Conservation (phyloP, 2,113 vertebrate species). For the Clarias batrachus region DNA sequence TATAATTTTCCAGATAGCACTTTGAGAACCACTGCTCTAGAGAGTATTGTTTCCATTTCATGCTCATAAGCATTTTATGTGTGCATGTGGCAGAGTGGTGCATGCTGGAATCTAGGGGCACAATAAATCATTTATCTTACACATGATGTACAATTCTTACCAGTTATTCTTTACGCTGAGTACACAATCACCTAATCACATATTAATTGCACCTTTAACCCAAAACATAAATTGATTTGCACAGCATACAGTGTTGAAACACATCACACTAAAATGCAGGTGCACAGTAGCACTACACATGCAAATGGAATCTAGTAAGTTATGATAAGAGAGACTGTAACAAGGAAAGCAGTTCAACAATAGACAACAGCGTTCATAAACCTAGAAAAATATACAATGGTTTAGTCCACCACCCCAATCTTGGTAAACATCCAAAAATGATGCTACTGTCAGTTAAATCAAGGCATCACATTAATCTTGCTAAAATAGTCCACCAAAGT, state of each 20-base stretch:
- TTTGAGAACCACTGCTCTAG: background rate
- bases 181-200: background rate
- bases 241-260: background rate
- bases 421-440: constrained; percentile 10
- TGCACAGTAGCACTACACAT: constrained; percentile 39
- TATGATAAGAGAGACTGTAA: constrained; percentile 10
- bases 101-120: background rate
- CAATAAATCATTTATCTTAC: background rate
- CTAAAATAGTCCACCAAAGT: constrained; percentile 10
- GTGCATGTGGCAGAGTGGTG: background rate
- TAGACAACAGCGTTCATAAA: constrained; percentile 23
- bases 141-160: background rate
- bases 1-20: background rate
- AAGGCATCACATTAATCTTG: constrained; percentile 10
- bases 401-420: constrained; percentile 20
- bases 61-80: background rate
- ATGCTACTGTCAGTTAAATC: constrained; percentile 28
- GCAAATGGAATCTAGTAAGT: constrained; percentile 34
- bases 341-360: constrained; percentile 33
- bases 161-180: background rate
- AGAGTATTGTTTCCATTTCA: background rate
- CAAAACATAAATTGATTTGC: background rate
- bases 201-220: background rate
- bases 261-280: constrained; percentile 25
- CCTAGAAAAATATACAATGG: constrained; percentile 37